Conservation (phyloP, 2,888 invertebrate species). For the Trachelus iudaicus region DNA sequence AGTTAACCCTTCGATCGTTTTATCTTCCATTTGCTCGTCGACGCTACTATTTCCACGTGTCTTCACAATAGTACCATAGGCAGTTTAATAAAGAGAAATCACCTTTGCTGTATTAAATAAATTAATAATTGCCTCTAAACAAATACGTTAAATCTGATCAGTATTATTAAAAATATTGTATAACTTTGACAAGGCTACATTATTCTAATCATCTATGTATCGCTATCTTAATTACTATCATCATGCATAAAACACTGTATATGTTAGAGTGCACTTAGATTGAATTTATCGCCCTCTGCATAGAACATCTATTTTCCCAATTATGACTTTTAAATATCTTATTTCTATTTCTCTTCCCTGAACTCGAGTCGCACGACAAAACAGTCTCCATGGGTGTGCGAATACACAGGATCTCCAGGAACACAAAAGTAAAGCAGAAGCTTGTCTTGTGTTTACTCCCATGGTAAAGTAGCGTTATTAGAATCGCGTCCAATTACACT, state of each 20-base stretch:
- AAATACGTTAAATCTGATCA: neutral
- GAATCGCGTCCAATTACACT: neutral
- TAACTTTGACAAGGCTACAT: neutral
- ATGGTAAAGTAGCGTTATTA: neutral
- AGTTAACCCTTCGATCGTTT: conserved; percentile 52
- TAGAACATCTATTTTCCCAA: neutral
- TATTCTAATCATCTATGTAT: neutral
- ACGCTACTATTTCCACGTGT: neutral
- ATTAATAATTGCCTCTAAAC: neutral
- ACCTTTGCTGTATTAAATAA: neutral
- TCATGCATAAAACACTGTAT: neutral
- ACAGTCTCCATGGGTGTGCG: neutral
- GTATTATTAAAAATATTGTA: neutral
- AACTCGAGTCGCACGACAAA: neutral
- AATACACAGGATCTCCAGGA: neutral
- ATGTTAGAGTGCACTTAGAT: neutral
- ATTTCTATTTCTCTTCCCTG: neutral
- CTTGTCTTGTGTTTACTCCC: neutral
- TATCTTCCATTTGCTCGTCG: conserved; percentile 31
- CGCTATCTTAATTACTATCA: neutral
- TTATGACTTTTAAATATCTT: neutral
- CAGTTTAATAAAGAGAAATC: neutral
- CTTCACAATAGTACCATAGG: neutral
- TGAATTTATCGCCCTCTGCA: neutral
- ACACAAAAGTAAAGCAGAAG: neutral